phyloP scores from a whole-genome alignment of 2,113 vertebrate genomes.

The Enhydra lutris region DNA sequence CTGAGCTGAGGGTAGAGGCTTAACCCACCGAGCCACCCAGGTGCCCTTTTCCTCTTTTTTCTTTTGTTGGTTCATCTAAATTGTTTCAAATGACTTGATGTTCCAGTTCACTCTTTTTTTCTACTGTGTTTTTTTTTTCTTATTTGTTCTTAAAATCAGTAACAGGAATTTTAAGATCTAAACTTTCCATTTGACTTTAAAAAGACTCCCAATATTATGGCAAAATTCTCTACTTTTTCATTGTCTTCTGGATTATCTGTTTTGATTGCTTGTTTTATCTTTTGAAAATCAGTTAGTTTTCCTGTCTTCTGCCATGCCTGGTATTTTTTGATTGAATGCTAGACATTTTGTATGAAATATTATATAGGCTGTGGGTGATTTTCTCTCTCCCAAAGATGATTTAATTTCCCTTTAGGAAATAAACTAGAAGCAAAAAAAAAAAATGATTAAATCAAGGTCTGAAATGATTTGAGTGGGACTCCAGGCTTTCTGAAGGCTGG shows the following conservation, averaged over 20 bases:
- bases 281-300: background rate
- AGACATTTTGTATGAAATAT: background rate
- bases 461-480: background rate
- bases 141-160: background rate
- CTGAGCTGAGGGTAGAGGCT: no score
- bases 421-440: background rate
- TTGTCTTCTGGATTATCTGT: background rate
- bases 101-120: background rate
- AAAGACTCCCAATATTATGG: background rate
- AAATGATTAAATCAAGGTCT: background rate
- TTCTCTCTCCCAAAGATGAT: background rate
- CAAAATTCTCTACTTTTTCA: background rate
- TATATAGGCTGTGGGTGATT: background rate
- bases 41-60: background rate
- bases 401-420: background rate
- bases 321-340: background rate
- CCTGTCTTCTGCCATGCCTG: background rate
- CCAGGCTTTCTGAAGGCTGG: background rate
- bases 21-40: no score
- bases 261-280: background rate
- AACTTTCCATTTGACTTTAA: background rate
- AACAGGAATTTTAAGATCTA: background rate
- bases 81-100: background rate
- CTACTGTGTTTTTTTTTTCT: background rate
- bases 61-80: background rate